Evolutionary conservation across 92 coral and sea anemone species (phyloP), one percentile per base, ranked within the genome.

Genomic region (Umimayanthus chanpuru): DNA sequence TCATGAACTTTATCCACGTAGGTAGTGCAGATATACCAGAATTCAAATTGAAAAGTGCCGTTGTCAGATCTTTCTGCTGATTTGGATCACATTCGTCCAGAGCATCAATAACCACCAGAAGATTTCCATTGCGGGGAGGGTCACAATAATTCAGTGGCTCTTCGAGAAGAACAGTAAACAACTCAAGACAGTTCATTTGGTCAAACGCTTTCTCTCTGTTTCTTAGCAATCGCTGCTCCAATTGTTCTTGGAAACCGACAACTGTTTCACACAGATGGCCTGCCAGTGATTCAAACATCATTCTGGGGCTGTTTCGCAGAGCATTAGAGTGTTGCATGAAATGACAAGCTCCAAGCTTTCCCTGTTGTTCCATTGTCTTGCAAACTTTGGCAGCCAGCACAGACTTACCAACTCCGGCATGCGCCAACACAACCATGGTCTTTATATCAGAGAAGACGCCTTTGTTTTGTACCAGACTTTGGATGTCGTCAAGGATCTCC

Each of bases 361-460:
- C 81, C 38, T 74, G 8, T 41, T 80, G 55, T 49, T 80, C 50
- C 58, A 70, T 72, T 39, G 70, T 15, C 87, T 88, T 55, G 39
- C 89, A 87, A 18, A 40, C 77, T 20, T 41, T 80, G 32, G 90
- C 90, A 43, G 80, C 84, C 20, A 88, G 58, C 32, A 88, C 86
- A 47, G 85, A 79, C 80, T 88, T 88, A 14, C 90, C 90, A 4
- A 88, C 65, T 47, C 90, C 90, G 12, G 90, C 85, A 10, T 77
- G 79, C n/a, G 90, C 90, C 30, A 78, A 32, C 28, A 88, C 21
- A 15, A 56, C 55, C 73, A 86, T 77, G 41, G 29, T 28, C 44
- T 50, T 56, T 50, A 44, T 55, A 39, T 55, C 68, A 0, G 90
- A 87, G 20, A 67, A 39, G 49, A 12, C 6, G 23, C 4, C 49